Evolutionary conservation across 2,888 invertebrate genomes (phyloP).

Genomic region (Drosophila kambysellisi): DNA sequence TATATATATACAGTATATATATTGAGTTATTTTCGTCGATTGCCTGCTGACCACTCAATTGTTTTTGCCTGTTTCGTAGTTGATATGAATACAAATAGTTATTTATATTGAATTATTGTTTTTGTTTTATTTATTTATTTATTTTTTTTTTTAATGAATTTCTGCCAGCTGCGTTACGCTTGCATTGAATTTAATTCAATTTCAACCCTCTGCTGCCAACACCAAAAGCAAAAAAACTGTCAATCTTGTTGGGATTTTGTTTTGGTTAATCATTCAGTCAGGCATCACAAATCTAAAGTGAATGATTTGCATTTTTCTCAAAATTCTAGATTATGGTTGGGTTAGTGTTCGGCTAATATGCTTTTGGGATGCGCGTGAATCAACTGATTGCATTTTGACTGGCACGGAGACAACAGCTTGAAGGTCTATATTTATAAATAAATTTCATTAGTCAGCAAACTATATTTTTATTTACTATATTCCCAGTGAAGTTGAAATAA

Average conservation of each 20-base stretch:
- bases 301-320: constrained; percentile 50
- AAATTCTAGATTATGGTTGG: constrained; percentile 11
- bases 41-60: constrained; percentile 31
- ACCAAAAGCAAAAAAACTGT: constrained; percentile 41
- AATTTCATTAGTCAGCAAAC: constrained; percentile 14
- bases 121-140: background rate
- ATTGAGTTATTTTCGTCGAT: constrained; percentile 42
- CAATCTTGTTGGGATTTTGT: constrained; percentile 58
- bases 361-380: constrained; percentile 32
- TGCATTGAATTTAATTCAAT: constrained; percentile 16
- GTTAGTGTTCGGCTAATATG: constrained; percentile 13
- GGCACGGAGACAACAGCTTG: constrained; percentile 41
- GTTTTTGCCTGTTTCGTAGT: constrained; percentile 33
- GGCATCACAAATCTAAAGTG: constrained; percentile 33
- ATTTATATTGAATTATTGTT: constrained; percentile 25
- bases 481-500: background rate
- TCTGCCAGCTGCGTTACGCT: constrained; percentile 21
- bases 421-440: constrained; percentile 44
- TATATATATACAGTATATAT: constrained; percentile 25
- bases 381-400: constrained; percentile 50
- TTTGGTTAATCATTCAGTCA: constrained; percentile 57
- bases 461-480: background rate
- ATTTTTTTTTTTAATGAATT: constrained; percentile 5
- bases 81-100: constrained; percentile 19
- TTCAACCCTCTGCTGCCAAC: constrained; percentile 3